Evolutionary conservation across 2,797 vertebrate genomes (phyloP).

Genomic region (Falco columbarius): DNA sequence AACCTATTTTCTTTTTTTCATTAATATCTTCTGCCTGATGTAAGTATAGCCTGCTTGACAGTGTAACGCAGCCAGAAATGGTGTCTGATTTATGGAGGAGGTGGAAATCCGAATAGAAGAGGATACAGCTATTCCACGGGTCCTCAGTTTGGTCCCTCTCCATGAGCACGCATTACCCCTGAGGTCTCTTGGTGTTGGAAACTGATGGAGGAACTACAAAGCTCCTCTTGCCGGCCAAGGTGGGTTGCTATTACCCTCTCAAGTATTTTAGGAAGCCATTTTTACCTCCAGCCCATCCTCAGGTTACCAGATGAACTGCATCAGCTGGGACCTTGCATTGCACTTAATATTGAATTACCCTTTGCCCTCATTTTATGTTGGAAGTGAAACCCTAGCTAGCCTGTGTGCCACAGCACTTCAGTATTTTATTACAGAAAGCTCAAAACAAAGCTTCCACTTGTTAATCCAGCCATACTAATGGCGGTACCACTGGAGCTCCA

Average conservation of each 20-base stretch:
- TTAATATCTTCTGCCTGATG: neutral
- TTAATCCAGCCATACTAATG: neutral
- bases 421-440: slow-evolving; percentile 30
- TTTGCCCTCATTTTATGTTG: slow-evolving; percentile 28
- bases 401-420: neutral
- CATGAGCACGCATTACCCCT: neutral
- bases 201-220: neutral
- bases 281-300: neutral
- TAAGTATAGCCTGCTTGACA: neutral
- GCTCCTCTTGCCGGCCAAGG: neutral
- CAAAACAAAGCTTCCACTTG: neutral
- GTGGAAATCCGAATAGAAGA: neutral
- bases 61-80: neutral
- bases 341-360: slow-evolving; percentile 53
- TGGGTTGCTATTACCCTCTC: neutral
- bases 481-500: fast-evolving
- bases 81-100: neutral
- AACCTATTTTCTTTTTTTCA: neutral
- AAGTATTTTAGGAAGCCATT: neutral
- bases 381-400: neutral
- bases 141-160: neutral
- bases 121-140: neutral
- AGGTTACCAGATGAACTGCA: slow-evolving; percentile 21
- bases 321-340: neutral
- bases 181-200: neutral